These are phyloP conservation scores for Erebia epiphron DNA, from an alignment of 2,888 invertebrate genomes.

Conservation along the genomic window DNA sequence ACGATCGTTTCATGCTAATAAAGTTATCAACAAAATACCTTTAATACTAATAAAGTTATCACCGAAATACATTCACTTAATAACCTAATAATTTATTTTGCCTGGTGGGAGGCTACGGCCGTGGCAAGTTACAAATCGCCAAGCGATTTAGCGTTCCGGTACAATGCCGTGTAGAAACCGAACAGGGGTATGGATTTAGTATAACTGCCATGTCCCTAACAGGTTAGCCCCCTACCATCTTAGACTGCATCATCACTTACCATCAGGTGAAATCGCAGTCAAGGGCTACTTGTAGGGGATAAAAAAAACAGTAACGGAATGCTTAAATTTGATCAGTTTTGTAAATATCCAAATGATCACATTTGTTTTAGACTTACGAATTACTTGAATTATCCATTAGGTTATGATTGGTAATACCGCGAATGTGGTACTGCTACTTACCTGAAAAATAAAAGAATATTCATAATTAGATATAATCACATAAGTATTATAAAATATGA, in stretches of 20 bases:
- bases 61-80: constrained; percentile 8
- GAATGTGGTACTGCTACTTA: constrained; percentile 43
- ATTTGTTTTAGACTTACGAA: constrained; percentile 1
- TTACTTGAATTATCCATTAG: constrained; percentile 5
- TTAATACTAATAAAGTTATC: constrained; percentile 35
- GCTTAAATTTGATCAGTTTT: background rate
- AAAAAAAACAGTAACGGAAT: background rate
- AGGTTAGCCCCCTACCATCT: too few species aligned
- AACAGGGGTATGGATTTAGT: too few species aligned
- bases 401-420: background rate
- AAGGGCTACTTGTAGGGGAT: too few species aligned
- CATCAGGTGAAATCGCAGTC: too few species aligned
- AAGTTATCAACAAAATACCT: constrained; percentile 18
- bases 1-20: constrained; percentile 39
- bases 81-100: too few species aligned
- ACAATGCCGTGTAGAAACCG: too few species aligned
- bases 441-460: constrained; percentile 52
- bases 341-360: background rate
- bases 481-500: background rate
- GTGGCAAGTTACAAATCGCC: too few species aligned
- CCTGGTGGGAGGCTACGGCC: too few species aligned
- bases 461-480: constrained; percentile 13
- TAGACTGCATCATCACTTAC: too few species aligned
- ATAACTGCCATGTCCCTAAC: too few species aligned
- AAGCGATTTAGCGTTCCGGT: too few species aligned